phyloP scores from a whole-genome alignment of 1,140 invertebrate genomes.

The Drosophila athabasca region DNA sequence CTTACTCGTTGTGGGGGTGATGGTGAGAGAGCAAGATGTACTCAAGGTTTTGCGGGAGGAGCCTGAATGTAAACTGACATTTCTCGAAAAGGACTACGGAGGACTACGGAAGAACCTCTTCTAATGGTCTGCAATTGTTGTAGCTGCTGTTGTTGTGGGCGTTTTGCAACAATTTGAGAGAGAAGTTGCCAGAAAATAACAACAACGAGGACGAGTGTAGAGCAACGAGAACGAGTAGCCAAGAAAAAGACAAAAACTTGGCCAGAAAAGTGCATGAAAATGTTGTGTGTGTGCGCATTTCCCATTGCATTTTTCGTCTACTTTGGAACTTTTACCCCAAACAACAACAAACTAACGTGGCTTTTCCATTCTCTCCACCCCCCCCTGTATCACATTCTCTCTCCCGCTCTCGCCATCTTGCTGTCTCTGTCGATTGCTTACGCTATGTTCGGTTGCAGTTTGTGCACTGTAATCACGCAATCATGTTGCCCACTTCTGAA shows the following conservation, averaged over 20 bases:
- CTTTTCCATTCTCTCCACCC: constrained; percentile 2
- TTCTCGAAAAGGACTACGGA: constrained; percentile 7
- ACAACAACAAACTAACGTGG: constrained; percentile 17
- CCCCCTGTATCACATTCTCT: not conserved
- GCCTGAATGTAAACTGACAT: constrained; percentile 55
- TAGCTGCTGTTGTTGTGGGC: constrained; percentile 64
- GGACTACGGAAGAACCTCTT: constrained; percentile 31
- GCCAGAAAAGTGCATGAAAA: constrained; percentile 41
- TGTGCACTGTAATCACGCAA: constrained; percentile 81
- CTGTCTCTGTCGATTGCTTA: constrained; percentile 25
- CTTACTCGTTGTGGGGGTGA: not conserved
- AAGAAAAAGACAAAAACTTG: constrained; percentile 60
- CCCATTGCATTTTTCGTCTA: constrained; percentile 60
- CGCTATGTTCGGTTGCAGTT: constrained; percentile 55
- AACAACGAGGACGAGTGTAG: constrained; percentile 26
- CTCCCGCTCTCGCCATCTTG: not conserved
- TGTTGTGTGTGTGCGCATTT: constrained; percentile 39
- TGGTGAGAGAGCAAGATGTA: constrained; percentile 1
- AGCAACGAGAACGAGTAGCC: not conserved
- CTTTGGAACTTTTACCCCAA: constrained; percentile 42
- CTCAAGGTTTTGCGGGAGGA: not conserved
- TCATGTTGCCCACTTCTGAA: constrained; percentile 81
- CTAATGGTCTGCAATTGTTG: constrained; percentile 40
- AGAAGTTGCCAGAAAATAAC: constrained; percentile 66
- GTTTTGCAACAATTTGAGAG: constrained; percentile 70